Base-by-base conservation (phyloP, 2,888 invertebrate species). In the Tanytarsus gracilentus region DNA sequence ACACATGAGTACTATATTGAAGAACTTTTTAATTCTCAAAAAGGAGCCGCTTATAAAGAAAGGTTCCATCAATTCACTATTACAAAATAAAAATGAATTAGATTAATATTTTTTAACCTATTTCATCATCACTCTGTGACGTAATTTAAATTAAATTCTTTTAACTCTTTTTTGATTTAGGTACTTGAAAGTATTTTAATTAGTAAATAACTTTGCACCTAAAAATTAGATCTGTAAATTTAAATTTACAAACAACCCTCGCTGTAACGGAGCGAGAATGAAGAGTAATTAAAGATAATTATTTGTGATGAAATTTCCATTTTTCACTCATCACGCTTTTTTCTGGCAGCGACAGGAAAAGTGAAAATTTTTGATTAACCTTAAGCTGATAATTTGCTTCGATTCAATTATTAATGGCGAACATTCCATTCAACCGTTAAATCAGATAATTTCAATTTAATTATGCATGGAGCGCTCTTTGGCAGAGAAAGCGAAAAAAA, bases 381-480 rank as follows among this genome's bases (percentile, higher is more conserved):
- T 18, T 44, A 44, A 18, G 44, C 18, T 44, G 44, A 44, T 44
- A 44, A 16, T 44, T 44, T 44, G 18, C 18, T 44, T 23, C 44
- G 23, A 44, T 58, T 58, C 58, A 58, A 58, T 58, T 58, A 58
- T 58, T 44, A 58, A 58, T 26, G 58, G 58, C 27, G 40, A 44
- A 44, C 16, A 3, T 44, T 18, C 30, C 58, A 58, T 58, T 58
- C 58, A 58, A 58, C 58, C 58, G 21, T 58, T 6, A 58, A 58
- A 58, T 58, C 58, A 58, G 58, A 58, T 58, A 58, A 58, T 58
- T 58, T 58, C 44, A 58, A 58, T 58, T 58, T 58, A 58, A 58
- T 58, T 58, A 58, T 58, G 48, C 48, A 58, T 29, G 48, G 48
- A 11, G 48, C 16, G 29, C 29, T 11, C 39, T 14, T 30, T 16